phyloP scores from a whole-genome alignment of 2,113 vertebrate genomes.

The Eudyptes chrysolophus region DNA sequence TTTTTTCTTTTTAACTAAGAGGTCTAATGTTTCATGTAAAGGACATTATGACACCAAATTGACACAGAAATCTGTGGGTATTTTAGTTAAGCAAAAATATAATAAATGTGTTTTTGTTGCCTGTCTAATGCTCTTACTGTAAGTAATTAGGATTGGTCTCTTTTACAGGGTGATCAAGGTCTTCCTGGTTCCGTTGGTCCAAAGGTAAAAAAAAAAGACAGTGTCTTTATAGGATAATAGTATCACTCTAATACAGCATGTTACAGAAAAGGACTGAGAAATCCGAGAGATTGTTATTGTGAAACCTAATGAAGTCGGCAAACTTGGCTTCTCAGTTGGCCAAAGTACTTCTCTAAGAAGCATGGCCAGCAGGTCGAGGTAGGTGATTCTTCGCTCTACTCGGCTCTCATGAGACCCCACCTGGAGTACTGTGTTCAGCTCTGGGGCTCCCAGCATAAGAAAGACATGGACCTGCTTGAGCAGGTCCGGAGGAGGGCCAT shows the following conservation, averaged over 20 bases:
- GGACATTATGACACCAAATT: background rate
- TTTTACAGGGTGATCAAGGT: slow-evolving; percentile 86
- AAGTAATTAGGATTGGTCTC: background rate
- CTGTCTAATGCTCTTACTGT: background rate
- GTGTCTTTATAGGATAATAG: background rate
- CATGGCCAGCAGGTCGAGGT: accelerated
- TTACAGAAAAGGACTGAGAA: background rate
- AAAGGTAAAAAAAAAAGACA: slow-evolving; percentile 76
- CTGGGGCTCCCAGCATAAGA: background rate
- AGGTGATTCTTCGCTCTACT: background rate
- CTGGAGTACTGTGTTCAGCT: background rate
- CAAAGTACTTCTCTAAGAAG: background rate
- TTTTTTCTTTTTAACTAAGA: background rate
- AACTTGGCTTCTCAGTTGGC: background rate
- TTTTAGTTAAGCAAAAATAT: background rate
- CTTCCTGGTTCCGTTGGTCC: slow-evolving; percentile 77
- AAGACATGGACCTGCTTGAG: background rate
- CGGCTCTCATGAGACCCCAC: background rate
- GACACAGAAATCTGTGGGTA: background rate
- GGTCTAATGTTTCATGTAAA: background rate
- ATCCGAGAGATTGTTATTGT: background rate
- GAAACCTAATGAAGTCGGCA: background rate
- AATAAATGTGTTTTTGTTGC: background rate
- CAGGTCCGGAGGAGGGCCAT: background rate
- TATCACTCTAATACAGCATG: background rate